Evolutionary conservation across 2,888 invertebrate genomes (phyloP), one percentile per base, ranked within the genome.

Genomic region (Coelinius sp.): DNA sequence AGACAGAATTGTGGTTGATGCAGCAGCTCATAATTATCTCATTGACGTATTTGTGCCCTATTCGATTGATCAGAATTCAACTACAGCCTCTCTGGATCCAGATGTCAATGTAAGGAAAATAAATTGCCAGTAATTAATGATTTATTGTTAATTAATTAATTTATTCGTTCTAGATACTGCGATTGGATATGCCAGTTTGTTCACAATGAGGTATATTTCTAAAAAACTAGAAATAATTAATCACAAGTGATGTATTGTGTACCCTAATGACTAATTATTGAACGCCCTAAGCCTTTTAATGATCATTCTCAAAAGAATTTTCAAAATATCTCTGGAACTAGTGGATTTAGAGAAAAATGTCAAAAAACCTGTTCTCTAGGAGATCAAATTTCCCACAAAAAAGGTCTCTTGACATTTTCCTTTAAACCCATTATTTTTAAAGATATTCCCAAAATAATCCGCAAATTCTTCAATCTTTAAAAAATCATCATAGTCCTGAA

Each of bases 41-140:
- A 90, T 94, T 63, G 94, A 95, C 84, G 90, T 93, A 82, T 94
- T 92, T 82, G 84, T 94, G 24, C 93, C 93, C 0, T 91, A 91
- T 82, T 89, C 88, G 70, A 90, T 95, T 8, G 90, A 93, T 81
- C 91, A 91, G 82, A 90, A 91, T 25, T 85, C 77, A 77, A 89
- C 84, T 76, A 85, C 80, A 49, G 90, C 91, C 10, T 83, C 87
- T 24, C 91, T 92, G 78, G 90, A 92, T 83, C 90, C 87, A 77
- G 87, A 88, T 31, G 88, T 89, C 66, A 89, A 89, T 83, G 91
- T 91, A 84, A 84, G 82, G 17, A 44, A 6, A 8, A 14, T 59
- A 1, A 4, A 17, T 14, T 20, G 12, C 17, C 27, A 27, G 27
- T 31, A 14, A 31, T 22, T 27, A 20, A 31, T 31, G 24, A 53